Evolutionary conservation across 2,888 invertebrate species (phyloP), one percentile per base, ranked within the genome.

Genomic region (Panorpa germanica): DNA sequence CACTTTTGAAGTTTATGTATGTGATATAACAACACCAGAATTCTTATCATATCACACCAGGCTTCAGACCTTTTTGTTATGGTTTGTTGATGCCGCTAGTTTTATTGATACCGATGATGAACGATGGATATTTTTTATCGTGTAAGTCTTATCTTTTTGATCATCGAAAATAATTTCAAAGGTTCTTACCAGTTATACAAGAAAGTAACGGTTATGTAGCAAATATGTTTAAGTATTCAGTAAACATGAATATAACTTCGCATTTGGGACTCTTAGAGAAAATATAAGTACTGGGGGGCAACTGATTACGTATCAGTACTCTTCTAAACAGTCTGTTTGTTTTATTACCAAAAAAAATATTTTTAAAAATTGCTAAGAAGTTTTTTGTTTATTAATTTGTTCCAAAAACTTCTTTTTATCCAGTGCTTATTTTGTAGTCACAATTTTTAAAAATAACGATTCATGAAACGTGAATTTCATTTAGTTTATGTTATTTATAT

Each of bases 71-170:
- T 85, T 93, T 46, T 63, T 95, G 7, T 56, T 93, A 34, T 95
- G 88, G 81, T 96, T 77, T 54, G 86, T 98, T 40, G 96, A 98
- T 61, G 93, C 86, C 9, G 93, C 91, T 2, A 83, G 82, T 19
- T 91, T 77, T 46, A 85, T 98, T 40, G 93, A 95, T 53, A 63
- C 75, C 4, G 81, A 85, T 49, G 96, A 98, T 59, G 71, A 78
- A 9, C 73, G 77, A 41, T 98, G 96, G 95, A 67, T 73, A 32
- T 83, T 78, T 47, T 85, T 82, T 47, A 69, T 77, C 40, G 64
- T 81, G 74, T 81, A 57, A 63, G 70, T 57, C 39, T 40, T 13
- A 21, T 14, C 5, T 29, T 24, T 36, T 14, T 11, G 26, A 12
- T 23, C 18, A 5, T 11, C 18, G 12, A 22, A n/a, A 2, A 27